Conservation (phyloP, 2,888 invertebrate species). For the Hypomecis atomaria region DNA sequence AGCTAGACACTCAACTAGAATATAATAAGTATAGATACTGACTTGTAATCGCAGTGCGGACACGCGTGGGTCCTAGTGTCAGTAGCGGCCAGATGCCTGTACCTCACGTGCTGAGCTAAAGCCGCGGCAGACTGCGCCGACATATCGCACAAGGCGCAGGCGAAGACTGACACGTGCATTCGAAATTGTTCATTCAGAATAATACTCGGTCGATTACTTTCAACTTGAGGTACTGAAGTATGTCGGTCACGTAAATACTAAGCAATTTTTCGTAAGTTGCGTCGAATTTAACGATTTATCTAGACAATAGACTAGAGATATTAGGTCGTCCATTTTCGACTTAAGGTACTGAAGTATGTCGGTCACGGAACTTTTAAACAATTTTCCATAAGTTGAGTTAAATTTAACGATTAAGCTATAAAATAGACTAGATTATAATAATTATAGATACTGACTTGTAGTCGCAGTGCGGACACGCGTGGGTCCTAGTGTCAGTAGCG, state of each 20-base stretch:
- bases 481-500: constrained; percentile 83
- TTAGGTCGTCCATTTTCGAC: constrained; percentile 77
- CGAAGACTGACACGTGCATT: constrained; percentile 94
- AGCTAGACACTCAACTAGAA: no score
- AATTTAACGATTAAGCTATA: no score
- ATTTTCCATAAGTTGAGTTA: no score
- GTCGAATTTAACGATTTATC: no score
- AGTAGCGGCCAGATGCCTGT: constrained; percentile 87
- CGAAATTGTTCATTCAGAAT: constrained; percentile 94
- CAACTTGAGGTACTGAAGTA: no score
- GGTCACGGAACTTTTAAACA: no score
- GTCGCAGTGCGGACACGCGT: constrained; percentile 75
- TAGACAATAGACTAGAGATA: constrained; percentile 60
- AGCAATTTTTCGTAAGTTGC: no score
- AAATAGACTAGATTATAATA: no score
- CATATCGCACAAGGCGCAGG: constrained; percentile 96
- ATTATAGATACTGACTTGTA: constrained; percentile 55
- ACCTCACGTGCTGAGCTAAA: constrained; percentile 91
- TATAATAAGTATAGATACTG: no score
- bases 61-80: constrained; percentile 85
- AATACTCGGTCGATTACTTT: constrained; percentile 91
- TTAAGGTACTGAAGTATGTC: no score
- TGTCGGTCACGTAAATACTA: no score
- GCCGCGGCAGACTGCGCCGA: constrained; percentile 91
- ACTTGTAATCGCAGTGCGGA: constrained; percentile 62